Evolutionary conservation across 2,888 invertebrate genomes (phyloP).

Genomic region (Yponomeuta malinellus): DNA sequence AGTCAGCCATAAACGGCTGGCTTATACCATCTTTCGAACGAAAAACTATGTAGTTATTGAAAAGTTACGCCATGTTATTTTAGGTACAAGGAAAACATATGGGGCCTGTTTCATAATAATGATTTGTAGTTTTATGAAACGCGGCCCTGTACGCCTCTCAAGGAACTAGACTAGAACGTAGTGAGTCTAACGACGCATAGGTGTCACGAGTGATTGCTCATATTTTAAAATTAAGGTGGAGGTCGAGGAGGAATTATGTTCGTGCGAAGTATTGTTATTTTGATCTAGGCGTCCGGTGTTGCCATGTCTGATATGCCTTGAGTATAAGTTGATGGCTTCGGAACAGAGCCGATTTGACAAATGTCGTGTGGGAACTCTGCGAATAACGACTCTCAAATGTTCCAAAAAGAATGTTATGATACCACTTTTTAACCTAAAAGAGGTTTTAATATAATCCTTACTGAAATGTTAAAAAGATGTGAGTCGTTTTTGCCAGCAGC

Average conservation of each 20-base stretch:
- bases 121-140: no score
- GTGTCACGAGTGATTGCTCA: conserved; percentile 5
- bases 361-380: neutral
- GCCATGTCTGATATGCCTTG: neutral
- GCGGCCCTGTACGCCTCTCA: neutral
- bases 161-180: neutral
- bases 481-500: neutral
- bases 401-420: no score
- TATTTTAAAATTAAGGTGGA: neutral
- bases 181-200: neutral
- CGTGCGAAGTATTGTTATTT: neutral
- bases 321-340: neutral
- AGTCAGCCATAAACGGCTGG: no score
- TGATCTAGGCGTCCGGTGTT: neutral
- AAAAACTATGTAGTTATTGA: neutral
- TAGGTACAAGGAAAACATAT: neutral
- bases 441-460: no score
- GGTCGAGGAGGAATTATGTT: neutral
- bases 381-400: neutral
- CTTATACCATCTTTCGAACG: no score
- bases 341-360: neutral
- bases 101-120: neutral
- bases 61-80: neutral
- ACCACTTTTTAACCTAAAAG: no score
- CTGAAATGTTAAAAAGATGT: no score